phyloP scores from a whole-genome alignment of 2,797 vertebrate genomes.

The Pantherophis vulpinus region DNA sequence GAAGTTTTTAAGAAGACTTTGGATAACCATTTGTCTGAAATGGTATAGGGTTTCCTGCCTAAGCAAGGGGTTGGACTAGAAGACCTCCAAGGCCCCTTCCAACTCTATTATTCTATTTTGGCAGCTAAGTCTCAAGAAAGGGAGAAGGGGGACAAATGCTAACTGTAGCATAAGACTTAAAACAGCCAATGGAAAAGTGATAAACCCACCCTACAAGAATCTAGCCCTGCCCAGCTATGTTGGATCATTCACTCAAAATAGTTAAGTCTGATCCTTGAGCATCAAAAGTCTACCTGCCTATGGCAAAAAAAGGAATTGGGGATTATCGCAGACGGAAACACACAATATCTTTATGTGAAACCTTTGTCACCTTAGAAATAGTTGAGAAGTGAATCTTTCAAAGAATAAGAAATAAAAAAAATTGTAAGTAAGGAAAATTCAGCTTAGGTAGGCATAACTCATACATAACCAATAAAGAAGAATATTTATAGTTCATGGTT shows the following conservation, averaged over 20 bases:
- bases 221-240: neutral
- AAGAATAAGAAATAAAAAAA: neutral
- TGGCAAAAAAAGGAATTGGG: neutral
- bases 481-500: neutral
- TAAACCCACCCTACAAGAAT: neutral
- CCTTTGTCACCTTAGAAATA: neutral
- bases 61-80: too few relatives aligned
- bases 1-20: too few relatives aligned
- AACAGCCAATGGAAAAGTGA: neutral
- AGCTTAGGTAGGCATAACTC: neutral
- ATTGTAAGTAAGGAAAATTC: neutral
- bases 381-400: neutral
- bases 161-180: neutral
- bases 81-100: too few relatives aligned
- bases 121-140: too few relatives aligned
- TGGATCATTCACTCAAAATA: neutral
- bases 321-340: neutral
- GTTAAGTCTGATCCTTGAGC: neutral
- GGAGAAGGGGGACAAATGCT: neutral
- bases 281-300: neutral
- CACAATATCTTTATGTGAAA: neutral
- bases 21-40: too few relatives aligned
- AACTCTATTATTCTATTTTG: too few relatives aligned
- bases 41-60: too few relatives aligned
- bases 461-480: neutral